Evolutionary conservation across 2,888 invertebrate species (phyloP).

Genomic region (Idaea dimidiata): DNA sequence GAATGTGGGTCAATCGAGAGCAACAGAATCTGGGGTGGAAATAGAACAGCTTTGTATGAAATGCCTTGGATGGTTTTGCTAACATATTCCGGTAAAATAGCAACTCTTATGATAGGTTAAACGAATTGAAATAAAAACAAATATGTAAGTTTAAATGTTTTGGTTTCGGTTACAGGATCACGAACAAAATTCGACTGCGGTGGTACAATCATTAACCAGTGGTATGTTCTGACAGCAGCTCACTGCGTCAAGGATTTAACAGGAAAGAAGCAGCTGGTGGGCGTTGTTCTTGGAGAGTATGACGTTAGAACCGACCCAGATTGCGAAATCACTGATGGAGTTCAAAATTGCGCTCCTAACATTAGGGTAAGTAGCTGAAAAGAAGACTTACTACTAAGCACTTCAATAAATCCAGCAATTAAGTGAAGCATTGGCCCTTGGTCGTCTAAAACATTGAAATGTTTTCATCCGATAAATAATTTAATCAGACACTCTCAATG

Average conservation of each 20-base stretch:
- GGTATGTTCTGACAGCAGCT: slow-evolving; percentile 81
- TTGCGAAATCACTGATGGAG: slow-evolving; percentile 63
- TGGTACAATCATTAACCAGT: slow-evolving; percentile 77
- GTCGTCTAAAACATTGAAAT: background rate
- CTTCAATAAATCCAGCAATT: background rate
- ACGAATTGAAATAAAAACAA: background rate
- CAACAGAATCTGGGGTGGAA: slow-evolving; percentile 82
- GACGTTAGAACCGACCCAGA: slow-evolving; percentile 63
- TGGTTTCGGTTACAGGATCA: slow-evolving; percentile 32
- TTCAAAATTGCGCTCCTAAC: slow-evolving; percentile 49
- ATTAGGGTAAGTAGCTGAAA: slow-evolving; percentile 37
- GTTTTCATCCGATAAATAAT: background rate
- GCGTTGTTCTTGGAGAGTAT: slow-evolving; percentile 84
- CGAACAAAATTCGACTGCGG: slow-evolving; percentile 65
- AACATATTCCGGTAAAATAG: slow-evolving; percentile 66
- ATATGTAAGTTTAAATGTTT: slow-evolving; percentile 10
- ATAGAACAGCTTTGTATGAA: slow-evolving; percentile 81
- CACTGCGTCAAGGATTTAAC: slow-evolving; percentile 80
- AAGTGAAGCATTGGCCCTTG: background rate
- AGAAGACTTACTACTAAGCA: background rate
- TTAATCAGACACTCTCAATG: background rate
- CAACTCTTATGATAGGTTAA: background rate
- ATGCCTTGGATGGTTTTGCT: slow-evolving; percentile 89
- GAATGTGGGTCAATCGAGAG: slow-evolving; percentile 80
- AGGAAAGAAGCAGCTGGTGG: slow-evolving; percentile 52